Evolutionary conservation across 1,140 invertebrate genomes (phyloP), one percentile per base, ranked within the genome.

Genomic region (Temnothorax longispinosus): DNA sequence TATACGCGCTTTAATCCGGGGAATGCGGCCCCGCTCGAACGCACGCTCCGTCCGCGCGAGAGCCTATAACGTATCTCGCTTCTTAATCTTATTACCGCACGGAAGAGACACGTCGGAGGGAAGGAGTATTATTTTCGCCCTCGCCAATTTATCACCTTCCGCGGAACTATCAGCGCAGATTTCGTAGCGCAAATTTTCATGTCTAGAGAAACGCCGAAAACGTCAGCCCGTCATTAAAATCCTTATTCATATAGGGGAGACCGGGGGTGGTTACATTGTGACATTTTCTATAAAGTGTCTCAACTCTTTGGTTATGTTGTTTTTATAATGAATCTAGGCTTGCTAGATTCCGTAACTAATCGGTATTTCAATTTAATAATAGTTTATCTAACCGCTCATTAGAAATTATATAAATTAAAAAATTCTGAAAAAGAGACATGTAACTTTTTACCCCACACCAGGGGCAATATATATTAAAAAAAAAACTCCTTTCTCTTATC

Each of bases 31-130:
- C 56, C 54, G n/a, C 60, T 52, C 85, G 72, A 62, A 88, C 67
- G 72, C 69, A 64, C 85, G 65, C 90, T 87, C 21, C 52, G 32
- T 32, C 56, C 52, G 41, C 75, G 35, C 65, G 78, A 71, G 74
- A 60, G 74, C 88, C 86, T 91, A 90, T 86, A 82, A 82, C 92
- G 90, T 90, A 94, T 93, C 92, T 93, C 88, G 87, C 74, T 86
- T 92, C 92, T 93, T 93, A 94, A 94, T 93, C 93, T 93, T 94
- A 93, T 94, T 93, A 94, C 91, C 76, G 87, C 87, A 89, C 89
- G 67, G 84, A 87, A 91, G 92, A 93, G 92, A 93, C 93, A 92
- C 65, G 91, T 89, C 82, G 62, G 86, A 92, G 91, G 35, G 65
- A 82, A 86, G 27, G 62, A 65, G 88, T 92, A 92, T 93, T 93